Evolutionary conservation across 2,113 vertebrate species (phyloP), one percentile per base, ranked within the genome.

Genomic region (Ariopsis seemanni): DNA sequence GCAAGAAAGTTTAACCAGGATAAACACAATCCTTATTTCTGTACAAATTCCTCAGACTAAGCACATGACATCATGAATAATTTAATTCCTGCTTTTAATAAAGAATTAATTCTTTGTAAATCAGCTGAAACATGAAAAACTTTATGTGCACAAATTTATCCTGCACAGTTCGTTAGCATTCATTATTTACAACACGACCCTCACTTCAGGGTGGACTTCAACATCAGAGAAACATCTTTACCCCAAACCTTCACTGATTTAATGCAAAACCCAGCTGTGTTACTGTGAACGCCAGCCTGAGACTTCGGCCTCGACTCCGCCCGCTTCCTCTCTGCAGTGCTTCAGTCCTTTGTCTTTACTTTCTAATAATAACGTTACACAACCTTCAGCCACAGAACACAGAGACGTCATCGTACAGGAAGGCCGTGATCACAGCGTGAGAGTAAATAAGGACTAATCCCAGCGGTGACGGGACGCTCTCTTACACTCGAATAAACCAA

Each of bases 281-380:
- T 82, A 22, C 1, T 18, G 6, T 42, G 42, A 22, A 11, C 79
- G 79, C 72, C 82, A 87, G 42, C 60, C 82, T 69, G 15, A 74
- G 20, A 63, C 75, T 87, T 27, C 14, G 30, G 7, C 11, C 12
- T 17, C 7, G 6, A 25, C 82, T 63, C 65, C 77, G 10, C 18
- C 77, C 11, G 71, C 84, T 88, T 63, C 78, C 52, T 86, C 84
- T 85, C 55, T 52, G 20, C 27, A 25, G 11, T 57, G 34, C 71
- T 71, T 77, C 79, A 86, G 30, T 65, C 74, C 71, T 83, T 90
- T 82, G 86, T 87, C n/a, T 87, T 55, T 71, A 10, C 62, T 55
- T 84, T 80, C 75, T 86, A 86, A 75, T 42, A 89, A 89, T 69
- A 83, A 83, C 71, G 57, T 18, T 34, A 60, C 69, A 34, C 30